A percentile compares a stretch with the other conserved stretches of the same genome.
phyloP scores from a whole-genome alignment of 2,797 vertebrate species.

The Trachurus trachurus region DNA sequence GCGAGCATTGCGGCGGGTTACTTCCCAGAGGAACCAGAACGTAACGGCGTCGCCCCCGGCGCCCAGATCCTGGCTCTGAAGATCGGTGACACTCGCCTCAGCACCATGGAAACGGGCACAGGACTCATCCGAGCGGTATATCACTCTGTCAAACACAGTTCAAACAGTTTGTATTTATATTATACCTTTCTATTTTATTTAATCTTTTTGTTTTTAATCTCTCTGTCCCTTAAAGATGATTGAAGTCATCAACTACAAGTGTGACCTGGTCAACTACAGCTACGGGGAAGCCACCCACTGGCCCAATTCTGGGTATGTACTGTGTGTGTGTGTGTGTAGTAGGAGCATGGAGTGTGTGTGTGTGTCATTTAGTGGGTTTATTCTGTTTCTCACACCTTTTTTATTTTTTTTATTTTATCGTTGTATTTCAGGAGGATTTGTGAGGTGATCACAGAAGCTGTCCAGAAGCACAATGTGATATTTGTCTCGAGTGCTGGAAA shows the following conservation, averaged over 20 bases:
- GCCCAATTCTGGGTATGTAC: slow-evolving; percentile 97
- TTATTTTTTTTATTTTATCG: no score
- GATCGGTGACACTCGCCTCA: slow-evolving; percentile 97
- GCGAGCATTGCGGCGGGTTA: slow-evolving; percentile 97
- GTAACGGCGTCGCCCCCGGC: slow-evolving; percentile 96
- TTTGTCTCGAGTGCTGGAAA: slow-evolving; percentile 99
- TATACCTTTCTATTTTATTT: no score
- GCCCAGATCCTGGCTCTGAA: slow-evolving; percentile 97
- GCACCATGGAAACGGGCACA: slow-evolving; percentile 99
- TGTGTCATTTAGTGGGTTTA: background rate
- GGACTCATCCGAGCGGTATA: slow-evolving; percentile 96
- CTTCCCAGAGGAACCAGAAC: slow-evolving; percentile 96
- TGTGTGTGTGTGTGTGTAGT: no score
- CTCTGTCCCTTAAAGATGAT: slow-evolving; percentile 90
- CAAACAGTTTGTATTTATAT: background rate
- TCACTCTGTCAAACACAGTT: background rate
- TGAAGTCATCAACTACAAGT: slow-evolving; percentile 98
- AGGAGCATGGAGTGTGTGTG: background rate
- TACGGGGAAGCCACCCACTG: slow-evolving; percentile 99
- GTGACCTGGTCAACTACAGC: slow-evolving; percentile 99
- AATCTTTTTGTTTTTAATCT: slow-evolving; percentile 9
- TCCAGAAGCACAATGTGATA: slow-evolving; percentile 97
- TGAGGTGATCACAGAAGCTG: slow-evolving; percentile 97
- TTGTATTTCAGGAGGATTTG: slow-evolving; percentile 92
- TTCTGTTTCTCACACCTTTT: background rate